Conservation (phyloP, 64 coral and sea anemone genomes). For the Montipora cactus region DNA sequence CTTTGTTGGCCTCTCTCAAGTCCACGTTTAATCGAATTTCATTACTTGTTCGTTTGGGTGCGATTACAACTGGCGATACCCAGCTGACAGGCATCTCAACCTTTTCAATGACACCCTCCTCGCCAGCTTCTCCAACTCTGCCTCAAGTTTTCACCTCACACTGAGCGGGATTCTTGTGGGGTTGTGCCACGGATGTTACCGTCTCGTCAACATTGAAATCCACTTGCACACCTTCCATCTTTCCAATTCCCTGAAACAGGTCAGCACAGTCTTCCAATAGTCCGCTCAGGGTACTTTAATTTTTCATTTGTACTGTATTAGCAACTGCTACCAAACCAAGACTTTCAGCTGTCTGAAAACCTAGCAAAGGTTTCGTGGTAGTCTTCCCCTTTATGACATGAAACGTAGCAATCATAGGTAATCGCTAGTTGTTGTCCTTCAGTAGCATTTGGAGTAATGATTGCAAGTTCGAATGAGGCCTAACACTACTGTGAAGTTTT, state of each 20-base stretch:
- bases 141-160: neutral
- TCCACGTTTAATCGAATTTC: constrained; percentile 11
- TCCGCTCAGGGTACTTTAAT: neutral
- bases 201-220: neutral
- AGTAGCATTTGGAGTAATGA: too few relatives aligned
- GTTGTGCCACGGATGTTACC: neutral
- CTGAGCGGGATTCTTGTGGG: constrained; percentile 18
- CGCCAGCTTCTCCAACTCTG: neutral
- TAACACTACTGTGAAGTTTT: too few relatives aligned
- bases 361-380: neutral
- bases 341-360: neutral
- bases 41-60: neutral
- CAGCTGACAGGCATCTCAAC: constrained; percentile 7
- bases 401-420: too few relatives aligned
- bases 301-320: neutral
- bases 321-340: neutral
- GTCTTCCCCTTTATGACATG: neutral
- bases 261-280: neutral
- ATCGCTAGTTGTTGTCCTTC: too few relatives aligned
- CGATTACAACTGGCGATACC: constrained; percentile 19
- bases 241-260: too few relatives aligned
- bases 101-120: neutral
- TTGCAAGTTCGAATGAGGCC: too few relatives aligned
- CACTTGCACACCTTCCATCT: neutral
- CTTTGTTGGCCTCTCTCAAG: constrained; percentile 1